Evolutionary conservation across 2,888 invertebrate genomes (phyloP), one percentile per base, ranked within the genome.

Genomic region (Theretra japonica): DNA sequence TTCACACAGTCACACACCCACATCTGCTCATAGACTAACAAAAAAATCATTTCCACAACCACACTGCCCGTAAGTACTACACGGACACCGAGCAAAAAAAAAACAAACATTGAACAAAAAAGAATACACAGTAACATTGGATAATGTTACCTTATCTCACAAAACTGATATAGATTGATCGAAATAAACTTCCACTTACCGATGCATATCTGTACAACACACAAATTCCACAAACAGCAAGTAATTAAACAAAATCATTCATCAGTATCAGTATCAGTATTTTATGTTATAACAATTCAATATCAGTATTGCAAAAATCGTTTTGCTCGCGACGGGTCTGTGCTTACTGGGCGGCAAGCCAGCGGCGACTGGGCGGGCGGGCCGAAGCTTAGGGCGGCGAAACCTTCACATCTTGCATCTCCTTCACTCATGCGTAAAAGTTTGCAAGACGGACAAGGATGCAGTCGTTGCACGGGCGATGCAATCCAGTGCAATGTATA

Each of bases 291-390:
- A 30, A 65, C 21, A 53, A 53, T 30, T 56, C 7, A 30, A 33
- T 5, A 33, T 4, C 17, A 56, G 62, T 30, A 41, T 41, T 48
- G 25, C 15, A 25, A 23, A 70, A 62, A 70, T 33, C 19, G n/a
- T 17, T 62, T 21, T n/a, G 28, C 21, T 56, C 65, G 48, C 65
- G 23, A 17, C 23, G 41, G 6, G n/a, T 23, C 65, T 75, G 86
- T 88, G 87, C 83, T 82, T 76, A 75, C 89, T 84, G 88, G 86
- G 86, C 90, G 86, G 86, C 84, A 81, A 78, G 76, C 90, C 83
- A 80, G 77, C 82, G 81, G 85, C 85, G 83, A 94, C 93, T 94
- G 93, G 94, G 93, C 92, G 93, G 94, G 94, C 93, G 92, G 93
- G 79, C 83, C 83, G 77, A 77, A 74, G 84, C 84, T 86, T 85